A percentile compares a stretch with the other conserved stretches of the same genome.
These are phyloP conservation scores for Micoletzkya japonica DNA, from an alignment of 2,888 invertebrate genomes.

Conservation along the genomic window DNA sequence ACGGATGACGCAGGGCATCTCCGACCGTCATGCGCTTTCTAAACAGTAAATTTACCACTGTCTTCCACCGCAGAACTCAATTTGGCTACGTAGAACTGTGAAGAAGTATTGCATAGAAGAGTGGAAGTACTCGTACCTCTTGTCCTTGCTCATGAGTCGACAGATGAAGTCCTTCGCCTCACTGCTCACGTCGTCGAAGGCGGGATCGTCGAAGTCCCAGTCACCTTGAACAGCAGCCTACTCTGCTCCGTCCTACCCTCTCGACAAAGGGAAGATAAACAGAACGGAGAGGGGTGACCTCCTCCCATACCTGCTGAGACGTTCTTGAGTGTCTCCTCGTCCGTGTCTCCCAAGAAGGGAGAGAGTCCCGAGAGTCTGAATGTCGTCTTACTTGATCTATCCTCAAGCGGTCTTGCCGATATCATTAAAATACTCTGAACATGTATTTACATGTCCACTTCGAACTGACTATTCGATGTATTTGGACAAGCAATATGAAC, in stretches of 20 bases:
- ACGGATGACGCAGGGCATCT: conserved; percentile 66
- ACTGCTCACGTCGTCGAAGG: conserved; percentile 89
- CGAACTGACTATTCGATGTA: neutral
- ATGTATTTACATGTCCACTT: neutral
- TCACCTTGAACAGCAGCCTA: no score
- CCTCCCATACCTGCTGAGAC: conserved; percentile 79
- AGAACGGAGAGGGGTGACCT: no score
- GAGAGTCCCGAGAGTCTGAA: conserved; percentile 82
- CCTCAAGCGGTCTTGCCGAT: no score
- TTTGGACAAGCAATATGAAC: neutral
- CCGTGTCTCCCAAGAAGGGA: conserved; percentile 96
- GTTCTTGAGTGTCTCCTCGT: conserved; percentile 97
- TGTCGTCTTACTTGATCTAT: neutral
- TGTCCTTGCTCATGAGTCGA: conserved; percentile 86
- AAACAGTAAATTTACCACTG: conserved; percentile 21
- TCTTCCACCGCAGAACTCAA: neutral
- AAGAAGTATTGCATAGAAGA: neutral
- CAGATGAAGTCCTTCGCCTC: conserved; percentile 94
- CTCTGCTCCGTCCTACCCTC: no score
- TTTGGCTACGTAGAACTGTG: neutral
- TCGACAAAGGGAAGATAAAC: no score
- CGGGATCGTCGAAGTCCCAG: conserved; percentile 96
- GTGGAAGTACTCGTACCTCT: conserved; percentile 72
- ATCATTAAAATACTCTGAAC: no score
- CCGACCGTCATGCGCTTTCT: conserved; percentile 66